A percentile compares a stretch with the other conserved stretches of the same genome.
These are phyloP conservation scores for Siniperca scherzeri DNA, from an alignment of 2,797 vertebrate species.

Conservation along the genomic window DNA sequence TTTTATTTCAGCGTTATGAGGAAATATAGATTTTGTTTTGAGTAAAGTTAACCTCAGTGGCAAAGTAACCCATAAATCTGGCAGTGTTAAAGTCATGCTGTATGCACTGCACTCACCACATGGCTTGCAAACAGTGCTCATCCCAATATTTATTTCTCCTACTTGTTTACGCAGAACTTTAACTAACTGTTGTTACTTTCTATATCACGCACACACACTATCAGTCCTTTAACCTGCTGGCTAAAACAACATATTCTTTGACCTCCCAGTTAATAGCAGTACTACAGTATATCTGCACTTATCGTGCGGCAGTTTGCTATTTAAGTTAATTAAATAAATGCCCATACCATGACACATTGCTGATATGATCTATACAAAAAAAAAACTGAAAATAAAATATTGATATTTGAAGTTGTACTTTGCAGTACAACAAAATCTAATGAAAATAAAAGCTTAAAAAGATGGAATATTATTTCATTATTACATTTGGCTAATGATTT, in stretches of 20 bases:
- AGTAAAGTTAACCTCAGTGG: not conserved
- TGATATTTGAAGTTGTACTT: slow-evolving; percentile 24
- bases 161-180: not conserved
- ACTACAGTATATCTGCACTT: slow-evolving; percentile 10
- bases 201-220: slow-evolving; percentile 6
- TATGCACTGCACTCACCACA: slow-evolving; percentile 9
- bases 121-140: slow-evolving; percentile 1
- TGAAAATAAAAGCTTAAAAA: slow-evolving; percentile 43
- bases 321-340: slow-evolving; percentile 35
- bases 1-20: slow-evolving; percentile 14
- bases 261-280: slow-evolving; percentile 22
- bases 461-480: slow-evolving; percentile 18
- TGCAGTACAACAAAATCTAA: not conserved
- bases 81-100: slow-evolving; percentile 36
- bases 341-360: not conserved
- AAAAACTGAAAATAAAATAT: slow-evolving; percentile 21
- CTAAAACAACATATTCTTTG: slow-evolving; percentile 22
- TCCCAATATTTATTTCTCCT: not conserved
- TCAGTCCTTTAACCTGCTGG: slow-evolving; percentile 2
- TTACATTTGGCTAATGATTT: slow-evolving; percentile 35
- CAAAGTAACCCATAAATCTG: slow-evolving; percentile 32
- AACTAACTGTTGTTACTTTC: slow-evolving; percentile 21
- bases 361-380: slow-evolving; percentile 28
- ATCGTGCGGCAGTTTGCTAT: slow-evolving; percentile 27
- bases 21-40: slow-evolving; percentile 7